Evolutionary conservation across 2,113 vertebrate genomes (phyloP), one percentile per base, ranked within the genome.

Genomic region (Pygoscelis antarcticus): DNA sequence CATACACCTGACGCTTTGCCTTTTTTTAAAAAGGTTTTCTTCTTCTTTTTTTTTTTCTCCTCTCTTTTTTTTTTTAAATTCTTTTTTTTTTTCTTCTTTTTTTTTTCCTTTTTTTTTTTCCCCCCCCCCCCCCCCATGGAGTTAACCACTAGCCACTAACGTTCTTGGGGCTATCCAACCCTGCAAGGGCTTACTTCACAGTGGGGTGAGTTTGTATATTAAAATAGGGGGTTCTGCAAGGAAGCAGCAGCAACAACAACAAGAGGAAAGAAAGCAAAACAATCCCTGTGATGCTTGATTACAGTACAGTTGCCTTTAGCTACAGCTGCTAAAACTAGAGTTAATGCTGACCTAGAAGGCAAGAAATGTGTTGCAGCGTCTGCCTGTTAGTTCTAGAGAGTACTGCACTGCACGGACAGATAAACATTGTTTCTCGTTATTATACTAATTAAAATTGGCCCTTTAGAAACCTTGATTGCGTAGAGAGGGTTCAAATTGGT

Each of bases 161-260:
- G 77, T 96, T 98, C 76, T 84, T 78, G 97, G 97, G 97, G 96
- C 94, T 96, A 94, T 89, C 95, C 98, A 94, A 91, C 98, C 97
- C 97, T 94, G 79, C 97, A 98, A 97, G 93, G 97, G 96, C 98
- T 96, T 97, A 96, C 98, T 97, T 98, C 98, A 98, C 97, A 97
- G 97, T 96, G 98, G 98, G 99, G 98, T 98, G 98, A 99, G 99
- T 99, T 97, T 94, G 93, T 97, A 91, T 96, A 97, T 97, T 97
- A 92, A 97, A 97, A 94, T 27, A 81, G 93, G 97, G 97, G 89
- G 92, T 91, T 98, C 86, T 97, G 91, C 91, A 81, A 93, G 68
- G 90, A 91, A 95, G 65, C 79, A 94, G 88, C 49, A 13, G 21
- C 2, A 22, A 54, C 9, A 32, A 27, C 13, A 36, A 38, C 8